phyloP scores from a whole-genome alignment of 2,797 vertebrate genomes.

The Champsocephalus esox region DNA sequence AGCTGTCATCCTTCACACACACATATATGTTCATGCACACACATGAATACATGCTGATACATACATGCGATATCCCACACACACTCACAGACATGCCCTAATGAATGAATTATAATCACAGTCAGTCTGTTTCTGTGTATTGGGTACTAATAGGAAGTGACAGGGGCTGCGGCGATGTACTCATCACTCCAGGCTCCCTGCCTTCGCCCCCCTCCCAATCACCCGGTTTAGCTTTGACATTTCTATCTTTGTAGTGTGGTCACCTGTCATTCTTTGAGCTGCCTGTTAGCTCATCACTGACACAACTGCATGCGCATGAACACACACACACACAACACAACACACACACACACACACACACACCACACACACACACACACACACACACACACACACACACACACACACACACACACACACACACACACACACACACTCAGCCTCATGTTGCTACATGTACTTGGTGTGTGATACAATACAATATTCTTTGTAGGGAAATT shows the following conservation, averaged over 20 bases:
- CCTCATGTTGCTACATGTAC: too few species aligned
- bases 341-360: constrained; percentile 5
- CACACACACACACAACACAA: constrained; percentile 15
- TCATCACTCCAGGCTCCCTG: constrained; percentile 76
- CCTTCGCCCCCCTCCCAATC: constrained; percentile 45
- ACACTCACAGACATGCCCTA: constrained; percentile 48
- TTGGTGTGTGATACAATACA: too few species aligned
- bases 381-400: neutral
- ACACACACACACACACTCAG: constrained; percentile 7
- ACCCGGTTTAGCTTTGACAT: constrained; percentile 74
- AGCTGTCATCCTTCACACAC: constrained; percentile 51
- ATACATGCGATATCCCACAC: constrained; percentile 6
- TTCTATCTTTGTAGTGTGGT: constrained; percentile 79
- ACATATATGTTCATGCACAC: constrained; percentile 5
- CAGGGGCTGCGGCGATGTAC: constrained; percentile 73
- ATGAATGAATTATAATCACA: constrained; percentile 79
- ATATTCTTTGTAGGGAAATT: too few species aligned
- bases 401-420: constrained; percentile 25
- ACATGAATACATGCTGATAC: constrained; percentile 21
- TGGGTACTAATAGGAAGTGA: constrained; percentile 79
- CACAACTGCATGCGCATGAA: constrained; percentile 39
- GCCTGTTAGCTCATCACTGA: constrained; percentile 66
- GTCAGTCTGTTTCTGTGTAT: constrained; percentile 65
- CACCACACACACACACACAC: neutral
- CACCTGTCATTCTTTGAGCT: constrained; percentile 77